A percentile compares a stretch with the other conserved stretches of the same genome.
These are phyloP conservation scores for Scomber scombrus DNA, from an alignment of 2,113 vertebrate genomes.

Conservation along the genomic window DNA sequence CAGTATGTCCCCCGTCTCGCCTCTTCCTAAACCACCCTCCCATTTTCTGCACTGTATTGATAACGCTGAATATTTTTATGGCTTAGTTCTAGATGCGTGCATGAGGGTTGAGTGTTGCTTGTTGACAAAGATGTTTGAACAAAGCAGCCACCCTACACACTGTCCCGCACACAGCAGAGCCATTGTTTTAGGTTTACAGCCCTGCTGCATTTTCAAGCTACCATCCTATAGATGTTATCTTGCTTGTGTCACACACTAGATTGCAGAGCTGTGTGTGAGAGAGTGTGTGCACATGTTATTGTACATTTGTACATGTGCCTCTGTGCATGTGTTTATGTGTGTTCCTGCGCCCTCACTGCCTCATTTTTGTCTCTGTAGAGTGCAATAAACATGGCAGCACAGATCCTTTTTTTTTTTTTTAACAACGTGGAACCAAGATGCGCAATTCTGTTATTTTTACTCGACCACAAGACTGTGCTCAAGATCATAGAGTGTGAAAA, in stretches of 20 bases:
- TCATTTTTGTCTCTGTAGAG: slow-evolving; percentile 18
- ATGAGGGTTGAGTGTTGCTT: slow-evolving; percentile 7
- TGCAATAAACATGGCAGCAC: slow-evolving; percentile 41
- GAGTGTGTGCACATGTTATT: slow-evolving; percentile 16
- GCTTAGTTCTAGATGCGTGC: slow-evolving; percentile 11
- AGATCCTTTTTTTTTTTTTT: not conserved
- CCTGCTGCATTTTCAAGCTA: slow-evolving; percentile 45
- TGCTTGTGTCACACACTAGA: slow-evolving; percentile 60
- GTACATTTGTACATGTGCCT: slow-evolving; percentile 23
- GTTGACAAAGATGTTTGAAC: slow-evolving; percentile 30
- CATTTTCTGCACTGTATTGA: slow-evolving; percentile 31
- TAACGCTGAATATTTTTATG: slow-evolving; percentile 43
- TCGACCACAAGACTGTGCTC: not conserved
- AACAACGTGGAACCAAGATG: not conserved
- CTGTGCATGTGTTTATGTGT: slow-evolving; percentile 9
- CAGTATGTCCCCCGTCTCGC: slow-evolving; percentile 7
- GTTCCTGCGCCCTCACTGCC: slow-evolving; percentile 8
- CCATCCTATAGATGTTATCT: slow-evolving; percentile 71
- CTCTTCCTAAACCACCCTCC: slow-evolving; percentile 6
- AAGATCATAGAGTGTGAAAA: not conserved
- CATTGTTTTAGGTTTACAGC: slow-evolving; percentile 65
- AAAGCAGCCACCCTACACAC: slow-evolving; percentile 24
- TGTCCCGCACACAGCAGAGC: slow-evolving; percentile 35
- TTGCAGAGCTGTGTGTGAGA: slow-evolving; percentile 39
- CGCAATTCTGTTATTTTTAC: not conserved